Conservation (phyloP, 2,113 vertebrate genomes). For the Tangachromis dhanisi region DNA sequence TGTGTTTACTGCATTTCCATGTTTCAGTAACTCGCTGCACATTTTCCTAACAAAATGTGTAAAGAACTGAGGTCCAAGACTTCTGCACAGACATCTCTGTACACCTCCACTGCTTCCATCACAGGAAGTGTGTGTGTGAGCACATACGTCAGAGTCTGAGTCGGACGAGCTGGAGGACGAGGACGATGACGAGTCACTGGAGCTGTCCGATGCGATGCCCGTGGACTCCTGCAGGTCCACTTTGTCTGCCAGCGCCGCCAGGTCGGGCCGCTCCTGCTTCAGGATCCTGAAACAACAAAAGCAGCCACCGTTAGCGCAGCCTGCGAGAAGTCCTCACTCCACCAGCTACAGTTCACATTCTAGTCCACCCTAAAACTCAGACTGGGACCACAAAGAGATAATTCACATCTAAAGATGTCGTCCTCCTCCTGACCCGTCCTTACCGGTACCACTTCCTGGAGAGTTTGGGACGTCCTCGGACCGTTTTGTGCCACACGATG, state of each 20-base stretch:
- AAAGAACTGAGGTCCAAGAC: rapidly evolving
- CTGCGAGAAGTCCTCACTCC: rapidly evolving
- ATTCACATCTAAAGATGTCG: not conserved
- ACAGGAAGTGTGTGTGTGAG: not conserved
- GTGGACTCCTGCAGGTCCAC: constrained; percentile 97
- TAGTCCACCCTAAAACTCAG: rapidly evolving
- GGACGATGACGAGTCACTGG: constrained; percentile 95
- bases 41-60: not conserved
- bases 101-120: not conserved
- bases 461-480: constrained; percentile 92
- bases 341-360: not conserved
- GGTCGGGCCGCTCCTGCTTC: constrained; percentile 88
- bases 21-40: not conserved
- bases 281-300: constrained; percentile 36
- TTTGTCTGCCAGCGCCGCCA: constrained; percentile 87
- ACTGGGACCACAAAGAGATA: not conserved
- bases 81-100: not conserved
- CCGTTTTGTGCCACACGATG: constrained; percentile 99
- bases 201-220: constrained; percentile 95
- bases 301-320: not conserved
- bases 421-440: not conserved
- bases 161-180: constrained; percentile 93
- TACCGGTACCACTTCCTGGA: constrained; percentile 99
- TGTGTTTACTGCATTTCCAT: not conserved
- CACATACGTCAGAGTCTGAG: constrained; percentile 86